Percentiles rank a stretch among this genome's conserved stretches.
These are phyloP conservation scores for Formicarius rufipectus DNA, from an alignment of 2,113 vertebrate species.

Conservation along the genomic window DNA sequence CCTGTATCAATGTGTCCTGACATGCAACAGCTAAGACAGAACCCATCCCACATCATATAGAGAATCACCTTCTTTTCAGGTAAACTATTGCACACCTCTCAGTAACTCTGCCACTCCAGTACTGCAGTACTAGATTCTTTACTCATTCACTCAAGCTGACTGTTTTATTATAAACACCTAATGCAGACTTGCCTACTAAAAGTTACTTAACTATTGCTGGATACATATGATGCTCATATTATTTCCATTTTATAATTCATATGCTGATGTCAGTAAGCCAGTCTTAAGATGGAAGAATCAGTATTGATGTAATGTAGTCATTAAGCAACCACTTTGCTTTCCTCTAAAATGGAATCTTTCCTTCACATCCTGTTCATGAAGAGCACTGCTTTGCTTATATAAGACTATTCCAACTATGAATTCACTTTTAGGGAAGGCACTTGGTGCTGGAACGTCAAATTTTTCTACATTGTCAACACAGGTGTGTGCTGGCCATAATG, in stretches of 20 bases:
- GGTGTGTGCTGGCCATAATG: background rate
- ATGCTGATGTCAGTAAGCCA: background rate
- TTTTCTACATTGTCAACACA: background rate
- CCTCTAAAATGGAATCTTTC: background rate
- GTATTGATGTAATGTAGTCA: background rate
- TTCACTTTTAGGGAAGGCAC: background rate
- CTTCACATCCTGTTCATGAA: background rate
- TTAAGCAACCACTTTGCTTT: background rate
- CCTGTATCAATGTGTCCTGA: accelerated
- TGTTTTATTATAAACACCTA: background rate
- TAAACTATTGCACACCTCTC: background rate
- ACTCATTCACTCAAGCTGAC: background rate
- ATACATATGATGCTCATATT: background rate
- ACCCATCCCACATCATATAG: background rate
- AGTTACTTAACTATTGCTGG: background rate
- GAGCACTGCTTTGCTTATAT: background rate
- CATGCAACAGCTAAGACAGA: background rate
- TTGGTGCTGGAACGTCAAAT: background rate
- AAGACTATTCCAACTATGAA: background rate
- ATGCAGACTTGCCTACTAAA: background rate
- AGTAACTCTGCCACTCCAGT: background rate
- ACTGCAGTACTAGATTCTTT: background rate
- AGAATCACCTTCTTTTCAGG: background rate
- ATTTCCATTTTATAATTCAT: background rate
- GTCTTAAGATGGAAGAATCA: background rate